Base-by-base conservation (phyloP, 64 coral and sea anemone genomes). In the Dendrophyllia cribrosa region DNA sequence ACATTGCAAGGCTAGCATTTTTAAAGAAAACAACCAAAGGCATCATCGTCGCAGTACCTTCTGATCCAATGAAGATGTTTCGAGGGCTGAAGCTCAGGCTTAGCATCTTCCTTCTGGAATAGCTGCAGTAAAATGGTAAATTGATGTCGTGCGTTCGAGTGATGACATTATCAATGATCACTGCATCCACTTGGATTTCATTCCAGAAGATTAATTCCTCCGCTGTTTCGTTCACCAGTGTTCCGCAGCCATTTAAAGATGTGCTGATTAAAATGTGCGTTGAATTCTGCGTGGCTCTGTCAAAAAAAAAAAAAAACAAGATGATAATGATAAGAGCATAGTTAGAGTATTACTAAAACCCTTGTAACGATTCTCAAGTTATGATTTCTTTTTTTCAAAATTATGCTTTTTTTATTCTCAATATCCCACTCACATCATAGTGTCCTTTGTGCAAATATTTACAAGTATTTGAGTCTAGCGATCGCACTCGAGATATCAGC, bases 71-170 rank as follows among this genome's bases (percentile, higher is more conserved):
- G 46, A 51, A 84, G n/a, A 84, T 23, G 4, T 46, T 48, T 61
- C 21, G 61, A 45, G 80, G 80, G 5, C 44, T 68, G 80, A 67
- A 84, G 44, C 44, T 45, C 1, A 67, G 45, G 43, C 25, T 50
- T 21, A 67, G 19, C 20, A 22, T 46, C 26, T 46, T 68, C 45
- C 11, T 84, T 62, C 72, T 95, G 46, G 93, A 89, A 14, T 86
- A 95, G 50, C 45, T 51, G 82, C 93, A 95, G 70, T 90, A 95
- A 59, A 95, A 95, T 90, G 70, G 79, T 12, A 95, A 49, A 4
- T 79, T 26, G 22, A 95, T 51, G 19, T 78, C 71, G 65, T 69
- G 89, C 43, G 46, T 86, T 62, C 93, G 79, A 60, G 93, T 95
- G 6, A 95, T 66, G 17, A 95, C 88, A 22, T 52, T 51, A 46